Evolutionary conservation across 23 tunicate genomes (phyloP).

Genomic region (Halocynthia roretzi): DNA sequence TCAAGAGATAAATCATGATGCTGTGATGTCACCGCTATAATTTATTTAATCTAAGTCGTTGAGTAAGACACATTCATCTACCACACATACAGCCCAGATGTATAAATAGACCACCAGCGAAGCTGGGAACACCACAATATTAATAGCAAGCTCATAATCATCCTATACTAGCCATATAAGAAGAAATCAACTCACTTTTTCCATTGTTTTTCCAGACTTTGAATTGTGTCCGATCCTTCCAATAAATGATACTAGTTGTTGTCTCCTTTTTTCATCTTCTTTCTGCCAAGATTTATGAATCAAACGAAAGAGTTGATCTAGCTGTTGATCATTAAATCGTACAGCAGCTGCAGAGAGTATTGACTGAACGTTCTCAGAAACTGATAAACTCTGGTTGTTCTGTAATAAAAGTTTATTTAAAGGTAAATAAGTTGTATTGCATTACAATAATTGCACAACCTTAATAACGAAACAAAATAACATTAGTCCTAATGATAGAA

Average conservation of each 20-base stretch:
- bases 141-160: no score
- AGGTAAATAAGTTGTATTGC: neutral
- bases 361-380: slow-evolving; percentile 76
- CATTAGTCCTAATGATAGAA: neutral
- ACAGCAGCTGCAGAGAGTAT: slow-evolving; percentile 75
- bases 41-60: no score
- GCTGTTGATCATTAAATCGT: slow-evolving; percentile 60
- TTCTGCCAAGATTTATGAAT: slow-evolving; percentile 74
- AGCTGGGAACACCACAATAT: no score
- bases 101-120: no score
- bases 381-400: slow-evolving; percentile 69
- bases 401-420: slow-evolving; percentile 8
- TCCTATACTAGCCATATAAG: no score
- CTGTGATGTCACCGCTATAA: neutral
- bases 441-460: neutral
- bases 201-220: slow-evolving; percentile 42
- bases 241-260: slow-evolving; percentile 74
- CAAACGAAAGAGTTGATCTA: slow-evolving; percentile 46
- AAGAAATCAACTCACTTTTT: slow-evolving; percentile 28
- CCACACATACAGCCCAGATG: neutral
- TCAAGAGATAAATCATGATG: neutral
- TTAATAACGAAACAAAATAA: neutral
- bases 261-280: slow-evolving; percentile 56
- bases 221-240: slow-evolving; percentile 74
- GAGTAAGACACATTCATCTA: neutral